Evolutionary conservation across 2,797 vertebrate genomes (phyloP).

Genomic region (Neopelma chrysocephalum): DNA sequence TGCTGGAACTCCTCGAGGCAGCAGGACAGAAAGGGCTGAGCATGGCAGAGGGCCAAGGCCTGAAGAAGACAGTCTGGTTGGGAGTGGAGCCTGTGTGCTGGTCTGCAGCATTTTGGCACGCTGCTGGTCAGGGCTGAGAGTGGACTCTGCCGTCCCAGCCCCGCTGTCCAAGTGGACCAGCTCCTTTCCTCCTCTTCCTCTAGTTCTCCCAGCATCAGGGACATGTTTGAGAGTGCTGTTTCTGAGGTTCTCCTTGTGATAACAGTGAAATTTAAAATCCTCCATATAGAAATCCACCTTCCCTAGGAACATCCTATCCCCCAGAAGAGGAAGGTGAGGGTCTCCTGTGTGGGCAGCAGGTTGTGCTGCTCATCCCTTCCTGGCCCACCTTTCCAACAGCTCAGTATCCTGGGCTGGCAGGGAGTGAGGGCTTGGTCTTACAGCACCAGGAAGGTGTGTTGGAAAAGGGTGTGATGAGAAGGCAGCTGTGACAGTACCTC

Average conservation of each 20-base stretch:
- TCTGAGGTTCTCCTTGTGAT: background rate
- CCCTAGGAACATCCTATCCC: background rate
- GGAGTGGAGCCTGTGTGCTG: background rate
- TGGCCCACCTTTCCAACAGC: background rate
- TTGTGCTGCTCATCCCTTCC: background rate
- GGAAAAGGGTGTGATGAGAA: background rate
- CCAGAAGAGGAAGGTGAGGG: background rate
- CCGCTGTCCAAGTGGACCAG: rapidly evolving
- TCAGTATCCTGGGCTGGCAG: background rate
- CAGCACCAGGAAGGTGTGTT: background rate
- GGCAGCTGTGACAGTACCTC: background rate
- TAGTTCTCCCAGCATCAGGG: background rate
- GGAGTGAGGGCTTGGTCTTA: background rate
- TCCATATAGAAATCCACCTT: background rate
- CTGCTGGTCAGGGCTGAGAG: background rate
- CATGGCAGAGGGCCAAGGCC: background rate
- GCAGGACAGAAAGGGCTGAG: background rate
- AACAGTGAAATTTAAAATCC: background rate
- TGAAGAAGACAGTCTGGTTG: background rate
- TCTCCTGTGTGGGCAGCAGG: background rate
- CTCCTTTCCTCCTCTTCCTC: background rate
- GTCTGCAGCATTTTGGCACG: background rate
- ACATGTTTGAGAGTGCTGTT: background rate
- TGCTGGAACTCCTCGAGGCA: background rate
- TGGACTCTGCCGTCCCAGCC: background rate